Evolutionary conservation across 2,113 vertebrate genomes (phyloP).

Genomic region (Apaloderma vittatum): DNA sequence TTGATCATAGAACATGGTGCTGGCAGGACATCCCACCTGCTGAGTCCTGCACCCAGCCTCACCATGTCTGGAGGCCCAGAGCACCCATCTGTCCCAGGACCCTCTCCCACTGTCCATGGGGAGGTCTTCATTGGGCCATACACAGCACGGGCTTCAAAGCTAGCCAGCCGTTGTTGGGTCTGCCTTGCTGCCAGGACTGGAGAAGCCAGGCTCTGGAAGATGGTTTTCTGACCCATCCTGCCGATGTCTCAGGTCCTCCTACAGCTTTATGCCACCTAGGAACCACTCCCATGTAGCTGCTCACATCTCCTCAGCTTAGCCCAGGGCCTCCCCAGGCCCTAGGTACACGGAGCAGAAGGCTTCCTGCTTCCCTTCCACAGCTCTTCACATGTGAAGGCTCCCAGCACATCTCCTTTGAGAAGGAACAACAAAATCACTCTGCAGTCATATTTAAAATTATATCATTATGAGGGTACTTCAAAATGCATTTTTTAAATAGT

Average conservation of each 20-base stretch:
- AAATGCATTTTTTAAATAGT: neutral
- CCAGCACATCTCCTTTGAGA: neutral
- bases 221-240: neutral
- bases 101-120: neutral
- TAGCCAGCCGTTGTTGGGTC: fast-evolving
- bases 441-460: neutral
- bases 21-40: neutral
- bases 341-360: neutral
- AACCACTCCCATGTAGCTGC: neutral
- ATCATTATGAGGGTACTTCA: neutral
- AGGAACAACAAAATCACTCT: neutral
- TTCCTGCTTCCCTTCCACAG: neutral
- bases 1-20: neutral
- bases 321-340: neutral
- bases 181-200: neutral
- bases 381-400: neutral
- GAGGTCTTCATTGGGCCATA: fast-evolving
- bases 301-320: neutral
- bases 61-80: neutral
- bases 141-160: neutral
- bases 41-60: neutral
- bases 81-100: neutral
- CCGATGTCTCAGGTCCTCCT: neutral
- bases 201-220: neutral
- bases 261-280: neutral